Conservation (phyloP, 2,797 vertebrate genomes). For the Amblyopsis hoosieri region DNA sequence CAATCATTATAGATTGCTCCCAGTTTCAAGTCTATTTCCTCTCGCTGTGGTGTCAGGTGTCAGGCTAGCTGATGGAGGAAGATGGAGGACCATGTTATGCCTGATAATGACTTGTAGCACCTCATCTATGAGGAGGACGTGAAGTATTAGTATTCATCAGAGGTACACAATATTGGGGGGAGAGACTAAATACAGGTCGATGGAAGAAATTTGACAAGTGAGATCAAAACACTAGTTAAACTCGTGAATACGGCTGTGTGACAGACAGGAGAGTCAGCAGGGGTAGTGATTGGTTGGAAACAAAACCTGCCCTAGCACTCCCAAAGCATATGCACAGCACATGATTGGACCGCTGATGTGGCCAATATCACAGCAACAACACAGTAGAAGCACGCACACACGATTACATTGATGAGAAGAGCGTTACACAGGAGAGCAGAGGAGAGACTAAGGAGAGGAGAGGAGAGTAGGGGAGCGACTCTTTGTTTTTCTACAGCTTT, state of each 20-base stretch:
- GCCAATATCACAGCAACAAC: background rate
- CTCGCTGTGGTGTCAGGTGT: conserved; percentile 3
- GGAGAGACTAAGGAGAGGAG: background rate
- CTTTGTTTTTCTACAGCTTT: background rate
- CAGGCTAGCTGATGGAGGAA: conserved; percentile 5
- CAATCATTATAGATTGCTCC: background rate
- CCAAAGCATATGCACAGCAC: no score
- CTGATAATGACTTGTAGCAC: background rate
- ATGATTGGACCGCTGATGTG: background rate
- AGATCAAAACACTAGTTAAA: no score
- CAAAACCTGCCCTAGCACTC: no score
- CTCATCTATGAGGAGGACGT: background rate
- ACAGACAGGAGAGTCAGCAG: no score
- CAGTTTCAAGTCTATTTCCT: conserved; percentile 5
- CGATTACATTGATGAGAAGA: conserved; percentile 6
- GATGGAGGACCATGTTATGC: background rate
- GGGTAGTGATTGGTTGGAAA: no score
- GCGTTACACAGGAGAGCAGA: background rate
- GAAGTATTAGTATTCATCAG: background rate
- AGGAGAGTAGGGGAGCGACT: background rate
- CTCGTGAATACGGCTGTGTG: no score
- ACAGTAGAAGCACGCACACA: conserved; percentile 12
- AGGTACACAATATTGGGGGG: background rate
- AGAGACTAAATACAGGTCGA: conserved; percentile 1
- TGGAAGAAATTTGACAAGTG: conserved; percentile 1